Conservation (phyloP, 2,888 invertebrate species). For the Augiades crinisus region DNA sequence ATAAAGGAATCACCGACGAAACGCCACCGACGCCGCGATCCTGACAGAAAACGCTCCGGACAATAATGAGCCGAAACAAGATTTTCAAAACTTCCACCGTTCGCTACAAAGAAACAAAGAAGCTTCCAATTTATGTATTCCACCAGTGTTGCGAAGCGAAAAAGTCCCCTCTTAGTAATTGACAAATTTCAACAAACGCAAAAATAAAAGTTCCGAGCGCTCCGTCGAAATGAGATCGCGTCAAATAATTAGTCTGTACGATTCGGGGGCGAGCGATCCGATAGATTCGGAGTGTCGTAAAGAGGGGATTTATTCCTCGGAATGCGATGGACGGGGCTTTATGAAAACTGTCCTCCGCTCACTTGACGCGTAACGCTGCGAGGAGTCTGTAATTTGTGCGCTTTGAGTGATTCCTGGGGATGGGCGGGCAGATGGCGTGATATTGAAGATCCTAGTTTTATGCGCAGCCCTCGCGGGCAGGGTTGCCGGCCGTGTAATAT, state of each 20-base stretch:
- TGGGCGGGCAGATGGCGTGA: slow-evolving; percentile 69
- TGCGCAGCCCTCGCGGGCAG: slow-evolving; percentile 42
- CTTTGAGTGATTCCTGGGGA: slow-evolving; percentile 66
- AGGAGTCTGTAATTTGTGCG: slow-evolving; percentile 65
- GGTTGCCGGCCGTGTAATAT: background rate
- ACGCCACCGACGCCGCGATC: slow-evolving; percentile 24
- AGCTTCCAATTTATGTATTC: slow-evolving; percentile 58
- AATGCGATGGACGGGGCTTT: slow-evolving; percentile 47
- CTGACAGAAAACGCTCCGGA: slow-evolving; percentile 38
- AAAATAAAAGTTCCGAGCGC: slow-evolving; percentile 43
- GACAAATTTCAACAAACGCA: slow-evolving; percentile 63
- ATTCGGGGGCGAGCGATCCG: slow-evolving; percentile 40
- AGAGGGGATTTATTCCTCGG: slow-evolving; percentile 51
- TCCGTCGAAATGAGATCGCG: slow-evolving; percentile 40
- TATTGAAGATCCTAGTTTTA: slow-evolving; percentile 72
- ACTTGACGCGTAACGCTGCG: slow-evolving; percentile 46
- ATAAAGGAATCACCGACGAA: slow-evolving; percentile 35
- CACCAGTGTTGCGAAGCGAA: slow-evolving; percentile 42
- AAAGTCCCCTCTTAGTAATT: slow-evolving; percentile 60
- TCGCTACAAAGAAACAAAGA: slow-evolving; percentile 64
- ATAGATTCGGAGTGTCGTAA: slow-evolving; percentile 53
- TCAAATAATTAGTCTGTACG: slow-evolving; percentile 60
- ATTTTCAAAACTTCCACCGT: slow-evolving; percentile 57
- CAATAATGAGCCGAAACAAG: slow-evolving; percentile 60
- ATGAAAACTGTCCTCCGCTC: slow-evolving; percentile 57